Evolutionary conservation across 2,113 vertebrate genomes (phyloP), one percentile per base, ranked within the genome.

Genomic region (Apeltes quadracus): DNA sequence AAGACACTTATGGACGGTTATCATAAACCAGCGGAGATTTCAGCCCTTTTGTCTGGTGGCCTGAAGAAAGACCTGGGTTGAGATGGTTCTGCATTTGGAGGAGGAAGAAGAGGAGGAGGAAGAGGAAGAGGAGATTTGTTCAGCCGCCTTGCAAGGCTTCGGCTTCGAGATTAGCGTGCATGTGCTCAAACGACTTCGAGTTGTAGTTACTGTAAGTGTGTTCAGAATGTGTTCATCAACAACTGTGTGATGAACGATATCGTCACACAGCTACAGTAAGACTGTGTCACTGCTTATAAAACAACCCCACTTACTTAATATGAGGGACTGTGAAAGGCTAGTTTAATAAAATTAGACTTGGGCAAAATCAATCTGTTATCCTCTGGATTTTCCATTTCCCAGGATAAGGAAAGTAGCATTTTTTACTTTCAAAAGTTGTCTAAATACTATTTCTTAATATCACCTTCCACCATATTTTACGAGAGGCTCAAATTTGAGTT

Each of bases 41-140:
- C 18, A 18, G 63, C 27, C 12, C 32, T 29, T 65, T 43, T 29
- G 32, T 41, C 56, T 20, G 22, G 50, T 50, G 39, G 66, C 39
- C 64, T 67, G 51, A 7, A 58, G 67, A 34, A 64, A 43, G 63
- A 15, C 63, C 46, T 13, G 44, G 46, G 46, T 63, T 29, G 34
- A 53, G 12, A 29, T 27, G 57, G 25, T 53, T 46, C 18, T 7
- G 38, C 39, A n/a, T 2, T 32, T 10, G 48, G 15, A 20, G 61
- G 11, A 72, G 54, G 41, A 58, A 18, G 44, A 43, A 14, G 44
- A 50, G 46, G 46, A 48, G 46, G n/a, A 50, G 46, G 8, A 39
- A 12, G n/a, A n/a, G n/a, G 36, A n/a, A n/a, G n/a, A 36, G 65
- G 13, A 14, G 51, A 59, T 29, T 36, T 22, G n/a, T 63, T 62